These are phyloP conservation scores for Ommatoiulus sabulosus DNA, from an alignment of 2,888 invertebrate species.

Conservation along the genomic window DNA sequence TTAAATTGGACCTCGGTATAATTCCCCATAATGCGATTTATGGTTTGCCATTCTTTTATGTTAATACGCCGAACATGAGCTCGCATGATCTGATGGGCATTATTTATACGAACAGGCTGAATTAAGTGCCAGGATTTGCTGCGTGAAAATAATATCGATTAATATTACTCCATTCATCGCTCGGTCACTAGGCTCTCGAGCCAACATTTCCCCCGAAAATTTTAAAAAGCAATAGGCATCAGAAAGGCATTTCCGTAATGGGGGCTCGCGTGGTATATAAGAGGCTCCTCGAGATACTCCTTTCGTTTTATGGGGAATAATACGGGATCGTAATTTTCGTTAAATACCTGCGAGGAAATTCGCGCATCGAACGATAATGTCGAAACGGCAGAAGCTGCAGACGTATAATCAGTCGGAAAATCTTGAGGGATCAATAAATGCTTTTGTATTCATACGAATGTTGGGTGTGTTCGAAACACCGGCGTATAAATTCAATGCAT, in stretches of 20 bases:
- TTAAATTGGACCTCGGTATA: slow-evolving; percentile 3
- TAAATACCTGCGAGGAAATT: not conserved
- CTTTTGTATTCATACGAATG: slow-evolving; percentile 43
- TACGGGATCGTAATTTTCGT: not conserved
- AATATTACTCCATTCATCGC: not conserved
- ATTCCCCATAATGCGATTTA: not conserved
- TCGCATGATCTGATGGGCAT: not conserved
- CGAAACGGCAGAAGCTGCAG: not conserved
- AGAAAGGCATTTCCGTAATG: not conserved
- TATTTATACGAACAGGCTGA: not conserved
- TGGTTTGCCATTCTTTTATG: not conserved
- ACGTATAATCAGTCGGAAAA: not conserved
- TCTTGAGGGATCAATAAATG: slow-evolving; percentile 39
- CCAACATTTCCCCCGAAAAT: not conserved
- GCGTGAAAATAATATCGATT: not conserved
- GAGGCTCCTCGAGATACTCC: not conserved
- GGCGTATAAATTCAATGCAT: not conserved
- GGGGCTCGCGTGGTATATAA: not conserved
- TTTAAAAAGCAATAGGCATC: not conserved
- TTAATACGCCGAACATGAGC: slow-evolving; percentile 15
- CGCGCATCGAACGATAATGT: not conserved
- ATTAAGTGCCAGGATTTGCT: slow-evolving; percentile 21
- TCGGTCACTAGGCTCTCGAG: not conserved
- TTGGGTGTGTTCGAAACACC: slow-evolving; percentile 24
- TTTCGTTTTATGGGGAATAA: not conserved